Evolutionary conservation across 2,797 vertebrate species (phyloP).

Genomic region (Anabacerthia variegaticeps): DNA sequence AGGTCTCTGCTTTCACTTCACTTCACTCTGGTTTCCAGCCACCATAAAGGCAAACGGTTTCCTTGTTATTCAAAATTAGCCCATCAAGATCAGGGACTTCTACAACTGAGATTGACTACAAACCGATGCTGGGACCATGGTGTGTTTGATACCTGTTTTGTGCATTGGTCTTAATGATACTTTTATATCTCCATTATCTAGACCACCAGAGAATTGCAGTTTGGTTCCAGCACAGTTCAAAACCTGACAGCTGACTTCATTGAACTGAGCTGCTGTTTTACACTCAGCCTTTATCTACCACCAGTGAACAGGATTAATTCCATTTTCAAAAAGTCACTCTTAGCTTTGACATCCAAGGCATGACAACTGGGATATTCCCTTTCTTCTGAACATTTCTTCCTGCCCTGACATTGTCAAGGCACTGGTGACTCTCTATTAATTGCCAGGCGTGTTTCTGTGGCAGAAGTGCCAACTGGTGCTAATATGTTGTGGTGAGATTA

Average conservation of each 20-base stretch:
- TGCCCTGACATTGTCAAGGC: not conserved
- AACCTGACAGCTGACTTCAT: not conserved
- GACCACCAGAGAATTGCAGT: not conserved
- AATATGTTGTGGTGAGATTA: not conserved
- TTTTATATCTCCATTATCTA: not conserved
- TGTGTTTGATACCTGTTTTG: not conserved
- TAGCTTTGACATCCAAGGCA: not conserved
- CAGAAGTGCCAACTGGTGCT: not conserved
- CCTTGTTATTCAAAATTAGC: not conserved
- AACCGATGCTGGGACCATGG: rapidly evolving
- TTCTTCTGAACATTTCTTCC: not conserved
- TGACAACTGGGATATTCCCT: not conserved
- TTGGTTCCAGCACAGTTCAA: not conserved
- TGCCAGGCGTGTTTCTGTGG: not conserved
- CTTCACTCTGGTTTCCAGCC: not conserved
- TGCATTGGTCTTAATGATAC: not conserved
- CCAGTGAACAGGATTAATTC: not conserved
- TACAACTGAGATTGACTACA: not conserved
- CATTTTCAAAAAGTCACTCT: not conserved
- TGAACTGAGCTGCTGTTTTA: not conserved
- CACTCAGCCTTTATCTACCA: not conserved
- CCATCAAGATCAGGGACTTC: not conserved
- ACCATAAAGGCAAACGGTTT: not conserved
- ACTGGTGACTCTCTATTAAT: not conserved
- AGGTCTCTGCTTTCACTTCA: not conserved